A percentile compares a stretch with the other conserved stretches of the same genome.
These are phyloP conservation scores for Drosophila diplacantha DNA, from an alignment of 2,888 invertebrate species.

Conservation along the genomic window DNA sequence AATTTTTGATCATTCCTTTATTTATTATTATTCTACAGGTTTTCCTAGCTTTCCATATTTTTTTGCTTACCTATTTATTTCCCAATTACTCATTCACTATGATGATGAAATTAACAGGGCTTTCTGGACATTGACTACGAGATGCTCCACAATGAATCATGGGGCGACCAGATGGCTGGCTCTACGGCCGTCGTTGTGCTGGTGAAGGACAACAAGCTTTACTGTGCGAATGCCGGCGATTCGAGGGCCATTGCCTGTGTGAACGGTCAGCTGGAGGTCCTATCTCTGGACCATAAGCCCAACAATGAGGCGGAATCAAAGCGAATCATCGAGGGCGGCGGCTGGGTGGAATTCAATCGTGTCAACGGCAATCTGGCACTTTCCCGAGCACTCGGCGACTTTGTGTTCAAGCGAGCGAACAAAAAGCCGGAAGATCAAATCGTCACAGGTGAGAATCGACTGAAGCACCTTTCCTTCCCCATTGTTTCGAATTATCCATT, in stretches of 20 bases:
- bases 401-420: constrained; percentile 92
- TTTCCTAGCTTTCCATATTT: background rate
- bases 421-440: constrained; percentile 95
- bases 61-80: background rate
- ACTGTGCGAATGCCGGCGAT: constrained; percentile 98
- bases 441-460: constrained; percentile 87
- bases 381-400: constrained; percentile 97
- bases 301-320: constrained; percentile 91
- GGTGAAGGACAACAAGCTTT: constrained; percentile 89
- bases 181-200: constrained; percentile 94
- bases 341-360: constrained; percentile 97
- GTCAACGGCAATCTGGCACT: constrained; percentile 99
- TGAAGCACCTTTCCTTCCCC: constrained; percentile 1
- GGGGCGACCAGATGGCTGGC: constrained; percentile 95
- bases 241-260: constrained; percentile 95
- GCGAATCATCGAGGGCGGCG: constrained; percentile 95
- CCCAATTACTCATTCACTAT: constrained; percentile 18
- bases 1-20: no score
- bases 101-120: constrained; percentile 79
- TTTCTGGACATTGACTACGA: constrained; percentile 95
- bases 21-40: no score
- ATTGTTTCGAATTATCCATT: constrained; percentile 25
- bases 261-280: constrained; percentile 83
- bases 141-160: constrained; percentile 92
- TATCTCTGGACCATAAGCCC: constrained; percentile 97